Evolutionary conservation across 2,888 invertebrate genomes (phyloP), one percentile per base, ranked within the genome.

Genomic region (Torymus texanus): DNA sequence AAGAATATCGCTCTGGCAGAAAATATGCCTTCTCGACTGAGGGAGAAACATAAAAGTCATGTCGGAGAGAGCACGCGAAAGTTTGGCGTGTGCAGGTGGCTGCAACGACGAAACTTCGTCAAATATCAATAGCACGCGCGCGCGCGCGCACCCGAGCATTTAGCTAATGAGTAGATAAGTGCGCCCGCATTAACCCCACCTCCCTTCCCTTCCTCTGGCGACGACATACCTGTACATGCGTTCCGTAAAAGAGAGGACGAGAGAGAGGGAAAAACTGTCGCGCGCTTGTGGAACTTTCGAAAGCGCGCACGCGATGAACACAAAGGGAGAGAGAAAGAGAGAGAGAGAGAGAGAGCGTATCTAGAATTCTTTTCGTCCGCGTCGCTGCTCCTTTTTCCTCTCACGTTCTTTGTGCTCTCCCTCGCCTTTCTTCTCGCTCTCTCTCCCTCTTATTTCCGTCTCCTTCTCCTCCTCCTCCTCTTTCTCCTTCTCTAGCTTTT

Each of bases 81-180:
- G 50, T 71, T 58, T 51, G 11, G 51, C 61, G 67, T 67, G 29
- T 14, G 14, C 67, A 56, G 61, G 55, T 55, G 73, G 59, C 55
- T 10, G 21, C 29, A 70, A 62, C 62, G 55, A n/a, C 61, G 12
- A 70, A 76, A 75, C 67, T 75, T 75, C n/a, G 58, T 73, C 65
- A 62, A 76, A 51, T 62, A 75, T 75, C 75, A 61, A 58, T 75
- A 58, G n/a, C 56, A 4, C 59, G 18, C 14, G 13, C 14, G 41
- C 59, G 18, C 14, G 13, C 14, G 41, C 41, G 56, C 21, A 62
- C 12, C 12, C 58, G 13, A n/a, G 55, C 62, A 76, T 76, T 68
- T 63, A 56, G 68, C 63, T 76, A 76, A 76, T 63, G 75, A 76
- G 63, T 41, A 56, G 75, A 70, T 70, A 76, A 76, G 55, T 56